These are phyloP conservation scores for Papilio demoleus DNA, from an alignment of 2,888 invertebrate genomes.

Conservation along the genomic window DNA sequence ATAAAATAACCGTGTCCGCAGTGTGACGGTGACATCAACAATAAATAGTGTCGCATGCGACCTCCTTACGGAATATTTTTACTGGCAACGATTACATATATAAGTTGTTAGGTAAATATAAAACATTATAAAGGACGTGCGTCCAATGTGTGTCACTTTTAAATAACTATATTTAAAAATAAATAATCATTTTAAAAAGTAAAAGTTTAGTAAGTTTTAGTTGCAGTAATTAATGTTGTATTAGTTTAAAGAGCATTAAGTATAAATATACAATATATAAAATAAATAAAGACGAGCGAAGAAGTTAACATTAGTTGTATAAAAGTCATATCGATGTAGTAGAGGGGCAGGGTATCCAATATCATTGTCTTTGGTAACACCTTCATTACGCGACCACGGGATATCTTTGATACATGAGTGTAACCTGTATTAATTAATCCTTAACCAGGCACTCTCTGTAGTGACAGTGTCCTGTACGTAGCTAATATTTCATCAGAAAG, in stretches of 20 bases:
- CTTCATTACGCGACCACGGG: conserved; percentile 60
- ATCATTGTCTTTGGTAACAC: conserved; percentile 60
- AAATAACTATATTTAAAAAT: conserved; percentile 41
- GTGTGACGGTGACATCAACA: conserved; percentile 45
- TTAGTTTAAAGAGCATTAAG: no score
- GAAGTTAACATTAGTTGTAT: neutral
- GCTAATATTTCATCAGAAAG: conserved; percentile 66
- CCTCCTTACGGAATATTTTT: conserved; percentile 70
- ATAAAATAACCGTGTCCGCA: neutral
- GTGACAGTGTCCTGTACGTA: conserved; percentile 56
- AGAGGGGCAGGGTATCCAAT: conserved; percentile 45
- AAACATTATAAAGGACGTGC: conserved; percentile 56
- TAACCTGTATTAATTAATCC: conserved; percentile 71
- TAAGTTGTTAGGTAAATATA: conserved; percentile 68
- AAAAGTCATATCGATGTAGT: conserved; percentile 23
- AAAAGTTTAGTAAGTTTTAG: no score
- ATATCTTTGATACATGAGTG: conserved; percentile 67
- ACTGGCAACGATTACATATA: conserved; percentile 66
- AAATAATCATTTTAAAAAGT: neutral
- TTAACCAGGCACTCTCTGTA: conserved; percentile 49
- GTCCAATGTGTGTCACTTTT: conserved; percentile 64
- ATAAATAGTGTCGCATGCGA: conserved; percentile 63
- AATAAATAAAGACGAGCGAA: no score
- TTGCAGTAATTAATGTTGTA: no score
- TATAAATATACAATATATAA: no score